Percentiles rank a stretch among this genome's conserved stretches.
Evolutionary conservation across 2,113 vertebrate species (phyloP).

Genomic region (Stigmatopora argus): DNA sequence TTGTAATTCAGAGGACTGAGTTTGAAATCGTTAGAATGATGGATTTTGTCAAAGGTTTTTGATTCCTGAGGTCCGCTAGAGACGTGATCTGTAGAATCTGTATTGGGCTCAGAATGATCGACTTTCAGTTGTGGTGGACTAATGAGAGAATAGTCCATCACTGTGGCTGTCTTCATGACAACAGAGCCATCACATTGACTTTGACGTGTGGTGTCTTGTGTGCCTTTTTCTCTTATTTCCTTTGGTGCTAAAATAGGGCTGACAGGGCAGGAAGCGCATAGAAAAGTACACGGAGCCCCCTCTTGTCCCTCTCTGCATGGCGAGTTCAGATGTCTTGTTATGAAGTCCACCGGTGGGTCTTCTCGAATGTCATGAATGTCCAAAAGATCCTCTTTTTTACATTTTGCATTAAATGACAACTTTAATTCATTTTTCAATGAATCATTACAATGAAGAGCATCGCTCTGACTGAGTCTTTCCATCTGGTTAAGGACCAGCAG

Average conservation of each 20-base stretch:
- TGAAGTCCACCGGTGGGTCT: constrained; percentile 56
- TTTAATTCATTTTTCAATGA: constrained; percentile 34
- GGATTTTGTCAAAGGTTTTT: constrained; percentile 36
- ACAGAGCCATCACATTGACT: constrained; percentile 32
- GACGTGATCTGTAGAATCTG: constrained; percentile 39
- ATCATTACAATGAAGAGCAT: constrained; percentile 29
- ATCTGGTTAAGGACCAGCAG: constrained; percentile 59
- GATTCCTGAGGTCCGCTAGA: constrained; percentile 37
- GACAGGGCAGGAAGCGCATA: constrained; percentile 30
- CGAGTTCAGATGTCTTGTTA: constrained; percentile 58
- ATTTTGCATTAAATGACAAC: constrained; percentile 34
- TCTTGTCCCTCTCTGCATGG: constrained; percentile 49
- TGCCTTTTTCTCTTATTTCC: constrained; percentile 13
- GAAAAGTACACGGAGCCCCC: constrained; percentile 33
- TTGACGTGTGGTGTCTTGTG: constrained; percentile 33
- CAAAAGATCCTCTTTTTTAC: constrained; percentile 50
- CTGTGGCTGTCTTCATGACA: constrained; percentile 25
- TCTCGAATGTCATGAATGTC: constrained; percentile 55
- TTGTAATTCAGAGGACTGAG: constrained; percentile 68
- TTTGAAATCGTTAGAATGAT: constrained; percentile 62
- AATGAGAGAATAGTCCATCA: constrained; percentile 51
- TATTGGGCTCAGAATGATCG: constrained; percentile 36
- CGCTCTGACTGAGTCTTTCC: constrained; percentile 32
- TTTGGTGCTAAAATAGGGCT: constrained; percentile 37
- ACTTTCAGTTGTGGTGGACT: constrained; percentile 52